Base-by-base conservation (phyloP, 2,797 vertebrate species). In the Cirrhinus mrigala region DNA sequence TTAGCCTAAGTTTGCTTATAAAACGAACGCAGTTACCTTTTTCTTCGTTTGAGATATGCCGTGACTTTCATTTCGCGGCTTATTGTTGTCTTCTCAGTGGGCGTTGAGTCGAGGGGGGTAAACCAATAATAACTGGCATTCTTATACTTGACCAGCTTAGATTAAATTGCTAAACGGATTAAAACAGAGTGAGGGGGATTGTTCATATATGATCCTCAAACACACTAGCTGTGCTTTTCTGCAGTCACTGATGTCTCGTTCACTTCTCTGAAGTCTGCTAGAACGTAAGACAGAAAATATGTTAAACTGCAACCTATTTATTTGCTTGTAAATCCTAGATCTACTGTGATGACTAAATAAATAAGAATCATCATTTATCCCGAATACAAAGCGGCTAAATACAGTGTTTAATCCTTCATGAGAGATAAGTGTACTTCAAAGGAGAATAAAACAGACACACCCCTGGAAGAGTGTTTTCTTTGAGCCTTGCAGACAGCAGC, bases 101-200 rank as follows among this genome's bases (percentile, higher is more conserved):
- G 84, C 40, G 62, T 68, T 33, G 64, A 75, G 58, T 46, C 27
- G 60, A 70, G 56, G 78, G 82, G 89, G 91, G 78, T 85, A 83
- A 88, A 89, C 89, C 86, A 85, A 88, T 89, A 93, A 91, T 89
- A 93, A 91, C 90, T 89, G 79, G 86, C 90, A 93, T 94, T 95
- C 93, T 94, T 92, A 92, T 33, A 66, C 62, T 75, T 87, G 69
- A 88, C 85, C 91, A 92, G 92, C 87, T 95, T 94, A 93, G 87
- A 91, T 91, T 85, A 78, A 86, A 94, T 27, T 87, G 90, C 85
- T 95, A 92, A 95, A 91, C 90, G 92, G 95, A 95, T 96, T 95
- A 94, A 73, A 24, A 75, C 33, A 77, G 33, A 79, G 76, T 77
- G 83, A 84, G 87, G 89, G 89, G 92, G 94, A 95, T 95, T 94